Percentiles rank a stretch among this genome's conserved stretches.
Conservation (phyloP, 2,797 vertebrate species). For the Falco naumanni region DNA sequence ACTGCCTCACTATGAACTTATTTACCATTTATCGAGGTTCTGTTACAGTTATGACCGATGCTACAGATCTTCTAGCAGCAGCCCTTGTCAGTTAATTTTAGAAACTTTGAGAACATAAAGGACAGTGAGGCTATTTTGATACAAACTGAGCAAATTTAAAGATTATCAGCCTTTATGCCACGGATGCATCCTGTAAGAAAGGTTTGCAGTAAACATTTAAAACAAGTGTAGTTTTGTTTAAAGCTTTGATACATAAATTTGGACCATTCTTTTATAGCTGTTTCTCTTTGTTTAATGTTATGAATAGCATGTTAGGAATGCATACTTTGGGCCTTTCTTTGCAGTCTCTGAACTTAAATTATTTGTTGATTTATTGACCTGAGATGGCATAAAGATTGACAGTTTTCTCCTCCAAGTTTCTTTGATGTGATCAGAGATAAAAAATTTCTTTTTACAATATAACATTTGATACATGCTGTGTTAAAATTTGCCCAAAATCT, state of each 20-base stretch:
- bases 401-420: not conserved
- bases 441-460: not conserved
- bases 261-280: not conserved
- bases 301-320: not conserved
- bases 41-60: not conserved
- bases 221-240: not conserved
- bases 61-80: not conserved
- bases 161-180: not conserved
- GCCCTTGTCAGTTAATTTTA: not conserved
- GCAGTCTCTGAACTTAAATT: not conserved
- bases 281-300: slow-evolving; percentile 1
- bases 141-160: not conserved
- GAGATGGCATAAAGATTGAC: not conserved
- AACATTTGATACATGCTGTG: not conserved
- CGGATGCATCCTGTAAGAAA: not conserved
- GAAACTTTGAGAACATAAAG: not conserved
- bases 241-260: not conserved
- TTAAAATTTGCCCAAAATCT: not conserved
- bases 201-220: not conserved
- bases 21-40: not conserved
- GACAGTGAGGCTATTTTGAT: not conserved
- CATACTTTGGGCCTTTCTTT: not conserved
- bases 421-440: not conserved
- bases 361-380: not conserved
- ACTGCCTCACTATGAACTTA: not conserved